These are phyloP conservation scores for Caenorhabditis sp. DNA, from an alignment of 2,888 invertebrate species.

Conservation along the genomic window DNA sequence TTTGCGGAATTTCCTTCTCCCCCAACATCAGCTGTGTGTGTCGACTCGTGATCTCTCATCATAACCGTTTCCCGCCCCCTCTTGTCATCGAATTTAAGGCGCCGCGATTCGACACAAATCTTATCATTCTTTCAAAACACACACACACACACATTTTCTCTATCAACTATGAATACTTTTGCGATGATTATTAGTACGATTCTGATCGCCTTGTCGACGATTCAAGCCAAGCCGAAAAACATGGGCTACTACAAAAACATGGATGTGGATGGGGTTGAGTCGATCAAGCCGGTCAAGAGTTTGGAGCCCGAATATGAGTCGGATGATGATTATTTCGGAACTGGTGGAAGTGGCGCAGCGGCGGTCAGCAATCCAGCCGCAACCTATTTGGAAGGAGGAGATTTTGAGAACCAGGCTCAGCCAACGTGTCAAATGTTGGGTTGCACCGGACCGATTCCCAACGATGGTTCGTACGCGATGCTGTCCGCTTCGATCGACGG, in stretches of 20 bases:
- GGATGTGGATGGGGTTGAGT: conserved; percentile 39
- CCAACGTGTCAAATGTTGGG: conserved; percentile 63
- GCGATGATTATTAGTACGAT: background rate
- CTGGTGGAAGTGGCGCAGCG: conserved; percentile 14
- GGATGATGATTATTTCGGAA: conserved; percentile 39
- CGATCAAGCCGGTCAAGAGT: conserved; percentile 5
- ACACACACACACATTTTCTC: too few relatives aligned
- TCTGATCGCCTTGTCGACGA: background rate
- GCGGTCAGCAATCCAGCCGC: conserved; percentile 63
- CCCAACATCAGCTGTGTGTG: background rate
- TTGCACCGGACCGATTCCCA: conserved; percentile 64
- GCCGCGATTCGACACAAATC: background rate
- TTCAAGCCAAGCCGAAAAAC: conserved; percentile 1
- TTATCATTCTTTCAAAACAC: background rate
- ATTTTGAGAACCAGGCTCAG: conserved; percentile 56
- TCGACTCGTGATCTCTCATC: background rate
- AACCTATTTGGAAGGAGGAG: conserved; percentile 58
- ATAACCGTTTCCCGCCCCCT: background rate
- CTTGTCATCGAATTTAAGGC: background rate
- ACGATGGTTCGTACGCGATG: conserved; percentile 58
- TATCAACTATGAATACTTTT: background rate
- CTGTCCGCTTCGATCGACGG: conserved; percentile 24
- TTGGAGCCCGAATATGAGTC: conserved; percentile 5
- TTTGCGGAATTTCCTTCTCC: background rate
- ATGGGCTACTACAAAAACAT: conserved; percentile 13